A percentile compares a stretch with the other conserved stretches of the same genome.
Evolutionary conservation across 2,797 vertebrate species (phyloP).

Genomic region (Agapornis canus): DNA sequence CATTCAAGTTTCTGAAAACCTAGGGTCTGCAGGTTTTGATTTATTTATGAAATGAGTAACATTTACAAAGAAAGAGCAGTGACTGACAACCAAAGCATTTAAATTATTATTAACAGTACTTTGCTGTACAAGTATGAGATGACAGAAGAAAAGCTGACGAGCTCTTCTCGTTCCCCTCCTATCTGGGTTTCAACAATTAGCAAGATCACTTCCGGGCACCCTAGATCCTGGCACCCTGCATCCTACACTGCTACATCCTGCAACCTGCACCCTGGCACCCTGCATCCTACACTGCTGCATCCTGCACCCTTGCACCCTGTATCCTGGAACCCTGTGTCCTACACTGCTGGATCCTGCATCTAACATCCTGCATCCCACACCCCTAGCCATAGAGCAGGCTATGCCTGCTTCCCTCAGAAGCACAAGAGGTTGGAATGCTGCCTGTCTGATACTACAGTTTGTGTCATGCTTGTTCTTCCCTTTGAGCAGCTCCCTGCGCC

Average conservation of each 20-base stretch:
- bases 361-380: accelerated
- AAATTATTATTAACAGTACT: slow-evolving; percentile 78
- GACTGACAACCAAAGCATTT: slow-evolving; percentile 81
- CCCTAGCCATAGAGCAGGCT: not conserved
- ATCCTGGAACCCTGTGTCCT: not conserved
- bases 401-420: not conserved
- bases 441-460: not conserved
- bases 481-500: accelerated
- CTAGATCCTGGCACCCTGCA: not conserved
- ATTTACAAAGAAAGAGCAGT: slow-evolving; percentile 83
- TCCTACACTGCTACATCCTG: no score
- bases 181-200: not conserved
- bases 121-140: slow-evolving; percentile 55
- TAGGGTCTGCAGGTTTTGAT: slow-evolving; percentile 83
- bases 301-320: accelerated
- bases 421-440: not conserved
- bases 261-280: not conserved
- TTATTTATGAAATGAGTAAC: slow-evolving; percentile 85
- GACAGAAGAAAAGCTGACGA: slow-evolving; percentile 20
- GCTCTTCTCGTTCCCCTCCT: slow-evolving; percentile 1
- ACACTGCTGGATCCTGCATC: accelerated
- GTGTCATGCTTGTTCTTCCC: not conserved
- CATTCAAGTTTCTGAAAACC: slow-evolving; percentile 96
- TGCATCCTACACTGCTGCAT: not conserved
- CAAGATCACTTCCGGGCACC: not conserved